Conservation (phyloP, 2,113 vertebrate species). For the Pedionomus torquatus region DNA sequence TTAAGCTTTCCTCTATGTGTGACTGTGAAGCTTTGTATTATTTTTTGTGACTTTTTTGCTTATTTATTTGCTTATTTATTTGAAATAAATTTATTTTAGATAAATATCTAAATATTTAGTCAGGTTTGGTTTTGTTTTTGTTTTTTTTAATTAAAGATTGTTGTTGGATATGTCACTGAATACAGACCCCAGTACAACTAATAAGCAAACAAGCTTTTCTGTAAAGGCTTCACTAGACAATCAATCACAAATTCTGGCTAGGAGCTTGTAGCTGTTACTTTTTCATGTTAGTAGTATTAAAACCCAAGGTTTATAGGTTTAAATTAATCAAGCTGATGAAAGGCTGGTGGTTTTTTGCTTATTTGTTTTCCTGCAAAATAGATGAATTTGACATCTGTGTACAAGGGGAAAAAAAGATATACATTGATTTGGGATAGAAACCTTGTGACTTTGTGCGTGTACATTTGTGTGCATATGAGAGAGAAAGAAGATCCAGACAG, state of each 20-base stretch:
- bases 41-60: neutral
- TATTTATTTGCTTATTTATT: neutral
- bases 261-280: conserved; percentile 21
- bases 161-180: conserved; percentile 13
- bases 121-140: neutral
- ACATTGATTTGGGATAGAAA: neutral
- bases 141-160: conserved; percentile 19
- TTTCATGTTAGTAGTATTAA: conserved; percentile 15
- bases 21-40: neutral
- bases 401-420: neutral
- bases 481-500: neutral
- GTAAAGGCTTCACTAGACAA: conserved; percentile 22
- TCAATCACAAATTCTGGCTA: conserved; percentile 28
- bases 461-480: fast-evolving
- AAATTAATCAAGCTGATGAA: conserved; percentile 17
- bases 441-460: neutral
- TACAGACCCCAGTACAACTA: conserved; percentile 29
- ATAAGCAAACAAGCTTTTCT: conserved; percentile 50
- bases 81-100: too few species aligned
- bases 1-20: neutral
- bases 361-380: neutral
- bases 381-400: neutral
- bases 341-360: neutral
- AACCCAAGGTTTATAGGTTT: conserved; percentile 10
- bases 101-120: neutral